Conservation (phyloP, 2,797 vertebrate species). For the Pipistrellus pipistrellus region DNA sequence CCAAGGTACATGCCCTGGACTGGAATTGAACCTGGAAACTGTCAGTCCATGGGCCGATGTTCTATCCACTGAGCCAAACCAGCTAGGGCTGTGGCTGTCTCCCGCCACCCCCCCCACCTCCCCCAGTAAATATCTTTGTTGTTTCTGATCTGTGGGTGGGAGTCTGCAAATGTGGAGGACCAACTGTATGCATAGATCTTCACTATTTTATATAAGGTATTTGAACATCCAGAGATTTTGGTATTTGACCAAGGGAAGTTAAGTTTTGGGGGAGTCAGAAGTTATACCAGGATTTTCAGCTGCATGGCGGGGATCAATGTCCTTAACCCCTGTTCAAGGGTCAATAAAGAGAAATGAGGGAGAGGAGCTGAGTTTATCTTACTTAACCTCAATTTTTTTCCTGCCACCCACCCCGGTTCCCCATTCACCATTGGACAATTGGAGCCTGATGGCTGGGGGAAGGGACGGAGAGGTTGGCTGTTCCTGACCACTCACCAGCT, state of each 20-base stretch:
- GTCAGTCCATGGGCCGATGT: no score
- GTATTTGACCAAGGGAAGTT: not conserved
- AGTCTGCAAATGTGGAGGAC: not conserved
- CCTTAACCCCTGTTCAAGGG: not conserved
- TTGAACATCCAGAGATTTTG: not conserved
- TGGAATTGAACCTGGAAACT: no score
- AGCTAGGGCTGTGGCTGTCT: not conserved
- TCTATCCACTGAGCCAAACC: no score
- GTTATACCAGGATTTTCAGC: not conserved
- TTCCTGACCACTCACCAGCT: no score
- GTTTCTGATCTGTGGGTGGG: not conserved
- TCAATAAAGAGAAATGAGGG: slow-evolving; percentile 1
- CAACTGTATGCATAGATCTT: not conserved
- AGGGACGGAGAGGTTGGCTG: no score
- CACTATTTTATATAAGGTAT: not conserved
- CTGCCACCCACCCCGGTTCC: no score
- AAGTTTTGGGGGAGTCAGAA: not conserved
- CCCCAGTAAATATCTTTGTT: not conserved
- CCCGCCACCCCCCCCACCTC: rapidly evolving
- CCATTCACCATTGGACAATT: no score
- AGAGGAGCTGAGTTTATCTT: not conserved
- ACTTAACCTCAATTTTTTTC: slow-evolving; percentile 59
- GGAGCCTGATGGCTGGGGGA: no score
- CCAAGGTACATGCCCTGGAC: no score
- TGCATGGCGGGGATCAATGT: not conserved